Evolutionary conservation across 2,113 vertebrate species (phyloP).

Genomic region (Anseranas semipalmata): DNA sequence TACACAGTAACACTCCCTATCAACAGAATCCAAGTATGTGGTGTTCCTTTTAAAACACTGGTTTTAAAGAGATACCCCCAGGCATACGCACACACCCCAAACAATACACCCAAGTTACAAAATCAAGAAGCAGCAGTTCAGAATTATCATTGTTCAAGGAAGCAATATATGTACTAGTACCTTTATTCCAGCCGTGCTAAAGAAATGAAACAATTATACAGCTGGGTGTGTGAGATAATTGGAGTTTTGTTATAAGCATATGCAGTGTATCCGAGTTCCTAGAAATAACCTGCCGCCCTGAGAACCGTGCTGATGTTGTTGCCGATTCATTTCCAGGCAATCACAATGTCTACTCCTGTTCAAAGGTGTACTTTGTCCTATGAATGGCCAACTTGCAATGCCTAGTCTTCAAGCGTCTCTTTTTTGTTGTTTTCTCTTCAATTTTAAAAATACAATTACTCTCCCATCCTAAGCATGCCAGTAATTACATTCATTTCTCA

Average conservation of each 20-base stretch:
- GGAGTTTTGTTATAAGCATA: background rate
- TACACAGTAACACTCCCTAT: background rate
- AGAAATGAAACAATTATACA: background rate
- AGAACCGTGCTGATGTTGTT: fast-evolving
- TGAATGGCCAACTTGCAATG: background rate
- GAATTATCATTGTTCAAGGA: background rate
- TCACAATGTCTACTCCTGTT: background rate
- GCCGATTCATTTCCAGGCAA: background rate
- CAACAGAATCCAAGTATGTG: background rate
- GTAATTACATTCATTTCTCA: background rate
- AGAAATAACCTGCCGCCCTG: background rate
- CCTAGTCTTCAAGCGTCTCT: background rate
- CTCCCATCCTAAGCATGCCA: background rate
- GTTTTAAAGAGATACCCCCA: background rate
- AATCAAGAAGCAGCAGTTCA: background rate
- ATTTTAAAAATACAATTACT: background rate
- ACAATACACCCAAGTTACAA: background rate
- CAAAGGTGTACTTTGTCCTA: background rate
- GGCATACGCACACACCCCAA: fast-evolving
- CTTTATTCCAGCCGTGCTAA: background rate
- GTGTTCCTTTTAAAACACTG: background rate
- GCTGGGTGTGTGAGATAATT: background rate
- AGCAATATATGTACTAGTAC: background rate
- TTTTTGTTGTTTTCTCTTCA: background rate
- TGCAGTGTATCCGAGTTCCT: background rate